These are phyloP conservation scores for Helicoverpa assulta DNA, from an alignment of 2,888 invertebrate genomes.

Conservation along the genomic window DNA sequence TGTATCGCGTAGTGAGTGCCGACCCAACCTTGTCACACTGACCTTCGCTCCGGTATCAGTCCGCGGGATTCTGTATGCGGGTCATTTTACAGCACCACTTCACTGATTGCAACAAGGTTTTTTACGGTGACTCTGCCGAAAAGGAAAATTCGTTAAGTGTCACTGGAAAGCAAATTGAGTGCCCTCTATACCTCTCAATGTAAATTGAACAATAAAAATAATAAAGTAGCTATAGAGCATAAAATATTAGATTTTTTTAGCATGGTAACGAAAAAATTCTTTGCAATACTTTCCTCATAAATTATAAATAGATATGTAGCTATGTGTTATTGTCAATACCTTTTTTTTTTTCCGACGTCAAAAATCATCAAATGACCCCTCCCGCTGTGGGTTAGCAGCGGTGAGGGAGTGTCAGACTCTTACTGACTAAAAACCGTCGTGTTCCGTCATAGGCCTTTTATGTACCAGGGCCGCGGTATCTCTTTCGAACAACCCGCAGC, in stretches of 20 bases:
- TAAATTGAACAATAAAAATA: background rate
- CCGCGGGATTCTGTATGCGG: conserved; percentile 18
- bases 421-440: no score
- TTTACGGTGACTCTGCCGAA: conserved; percentile 13
- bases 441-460: no score
- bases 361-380: no score
- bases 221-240: background rate
- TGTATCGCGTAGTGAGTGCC: conserved; percentile 17
- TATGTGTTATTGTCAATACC: no score
- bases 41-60: conserved; percentile 45
- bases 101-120: conserved; percentile 39
- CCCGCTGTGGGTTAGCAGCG: no score
- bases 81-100: conserved; percentile 36
- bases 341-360: no score
- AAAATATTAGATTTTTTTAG: no score
- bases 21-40: conserved; percentile 58
- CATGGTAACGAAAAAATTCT: no score
- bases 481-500: no score
- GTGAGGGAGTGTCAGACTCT: no score
- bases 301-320: background rate
- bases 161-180: background rate
- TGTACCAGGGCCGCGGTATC: no score
- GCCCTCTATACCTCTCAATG: background rate
- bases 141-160: background rate
- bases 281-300: background rate